A percentile compares a stretch with the other conserved stretches of the same genome.
phyloP scores from a whole-genome alignment of 2,797 vertebrate species.

The Bovichtus variegatus region DNA sequence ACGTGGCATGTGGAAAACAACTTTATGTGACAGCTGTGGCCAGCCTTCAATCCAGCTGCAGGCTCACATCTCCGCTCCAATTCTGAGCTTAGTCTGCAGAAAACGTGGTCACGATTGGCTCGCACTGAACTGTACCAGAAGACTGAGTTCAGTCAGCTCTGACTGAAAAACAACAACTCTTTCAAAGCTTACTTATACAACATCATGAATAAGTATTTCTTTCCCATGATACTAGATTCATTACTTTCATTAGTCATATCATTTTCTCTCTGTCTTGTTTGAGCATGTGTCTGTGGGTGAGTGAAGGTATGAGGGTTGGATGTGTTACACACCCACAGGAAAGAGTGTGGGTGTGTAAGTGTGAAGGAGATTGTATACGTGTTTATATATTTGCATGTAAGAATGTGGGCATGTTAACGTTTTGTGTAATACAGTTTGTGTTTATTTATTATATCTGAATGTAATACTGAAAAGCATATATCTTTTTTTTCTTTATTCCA shows the following conservation, averaged over 20 bases:
- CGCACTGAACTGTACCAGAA: background rate
- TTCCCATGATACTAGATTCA: background rate
- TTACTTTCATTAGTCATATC: background rate
- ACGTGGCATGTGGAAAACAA: background rate
- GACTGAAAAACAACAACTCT: background rate
- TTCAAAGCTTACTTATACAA: background rate
- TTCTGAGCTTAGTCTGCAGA: conserved; percentile 4
- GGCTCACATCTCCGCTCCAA: background rate
- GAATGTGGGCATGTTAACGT: conserved; percentile 26
- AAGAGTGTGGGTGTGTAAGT: conserved; percentile 40
- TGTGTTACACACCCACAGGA: conserved; percentile 9
- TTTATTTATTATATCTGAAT: background rate
- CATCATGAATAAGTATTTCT: background rate
- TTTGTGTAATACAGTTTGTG: conserved; percentile 6
- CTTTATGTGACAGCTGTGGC: conserved; percentile 7
- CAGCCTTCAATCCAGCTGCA: conserved; percentile 2
- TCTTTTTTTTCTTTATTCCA: background rate
- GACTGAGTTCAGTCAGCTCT: background rate
- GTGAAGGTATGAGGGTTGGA: conserved; percentile 14
- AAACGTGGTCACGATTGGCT: background rate
- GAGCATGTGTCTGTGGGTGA: background rate
- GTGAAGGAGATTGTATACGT: conserved; percentile 24
- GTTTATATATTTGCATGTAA: conserved; percentile 17
- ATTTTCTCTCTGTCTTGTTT: background rate
- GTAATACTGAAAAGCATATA: background rate